Base-by-base conservation (phyloP, 2,888 invertebrate species). In the Parthenolecanium corni region DNA sequence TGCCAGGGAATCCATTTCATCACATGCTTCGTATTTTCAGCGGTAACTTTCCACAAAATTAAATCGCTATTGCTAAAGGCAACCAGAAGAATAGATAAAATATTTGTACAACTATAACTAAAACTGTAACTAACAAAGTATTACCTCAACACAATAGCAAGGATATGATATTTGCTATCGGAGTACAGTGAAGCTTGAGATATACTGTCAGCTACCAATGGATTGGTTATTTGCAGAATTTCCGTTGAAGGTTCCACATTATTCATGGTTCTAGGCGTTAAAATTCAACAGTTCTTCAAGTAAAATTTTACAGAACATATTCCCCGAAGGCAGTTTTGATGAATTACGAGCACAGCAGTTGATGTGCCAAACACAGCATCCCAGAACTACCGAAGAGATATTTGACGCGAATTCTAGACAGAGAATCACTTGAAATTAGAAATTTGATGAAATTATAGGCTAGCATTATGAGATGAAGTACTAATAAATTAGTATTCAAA, bases 1-100 rank as follows among this genome's bases (percentile, higher is more conserved):
- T 46, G 42, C 63, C 63, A 63, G 14, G 63, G 63, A 42, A 63
- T 47, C 63, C 53, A 53, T 44, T 51, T 51, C 24, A 61, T 40
- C 3, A 38, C 36, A 6, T 25, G 61, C 38, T 51, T 51, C 14
- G 23, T 36, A 14, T 61, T 49, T 24, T 51, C 49, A 1, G 40
- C 23, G 21, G 61, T 38, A n/a, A 49, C 51, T 24, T 61, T 49
- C 61, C 61, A 61, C 16, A 61, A 40, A 12, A 61, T 31, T n/a
- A 61, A 36, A 23, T 61, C 61, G 20, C 51, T 51, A 40, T 61
- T 61, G 38, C 61, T 61, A 20, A 11, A 24, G 25, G n/a, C n/a
- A n/a, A n/a, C 16, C 6, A 44, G 18, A 44, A 44, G 44, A 44
- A 52, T 9, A 25, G 36, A 49, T 21, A 23, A 23, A n/a, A 16